These are phyloP conservation scores for Tokudaia muenninki DNA, from an alignment of 2,797 vertebrate species.

Conservation along the genomic window DNA sequence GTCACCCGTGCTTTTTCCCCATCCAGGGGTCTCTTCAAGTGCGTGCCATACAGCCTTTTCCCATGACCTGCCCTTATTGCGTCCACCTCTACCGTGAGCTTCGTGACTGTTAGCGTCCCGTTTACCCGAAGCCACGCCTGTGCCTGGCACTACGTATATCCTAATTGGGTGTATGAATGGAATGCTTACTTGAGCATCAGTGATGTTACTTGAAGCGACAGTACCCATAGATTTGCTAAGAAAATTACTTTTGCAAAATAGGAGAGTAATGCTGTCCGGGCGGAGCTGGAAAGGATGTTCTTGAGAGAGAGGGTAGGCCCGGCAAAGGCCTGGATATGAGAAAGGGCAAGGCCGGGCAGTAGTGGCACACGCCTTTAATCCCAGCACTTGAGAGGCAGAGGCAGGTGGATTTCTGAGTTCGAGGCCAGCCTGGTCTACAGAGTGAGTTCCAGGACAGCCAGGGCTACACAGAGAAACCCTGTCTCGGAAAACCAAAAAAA, in stretches of 20 bases:
- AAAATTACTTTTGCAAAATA: not conserved
- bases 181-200: constrained; percentile 20
- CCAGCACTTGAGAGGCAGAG: too few relatives aligned
- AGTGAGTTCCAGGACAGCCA: too few relatives aligned
- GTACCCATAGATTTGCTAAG: not conserved
- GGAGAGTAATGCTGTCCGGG: not conserved
- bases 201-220: not conserved
- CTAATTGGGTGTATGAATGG: not conserved
- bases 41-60: not conserved
- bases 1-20: not conserved
- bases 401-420: too few relatives aligned
- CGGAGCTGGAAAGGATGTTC: not conserved
- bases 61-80: not conserved
- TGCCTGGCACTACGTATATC: not conserved
- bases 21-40: not conserved
- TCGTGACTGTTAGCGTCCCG: not conserved
- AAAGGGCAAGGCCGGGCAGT: not conserved
- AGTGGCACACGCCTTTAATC: too few relatives aligned
- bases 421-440: too few relatives aligned
- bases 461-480: too few relatives aligned
- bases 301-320: not conserved
- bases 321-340: not conserved
- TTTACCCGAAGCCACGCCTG: not conserved
- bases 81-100: not conserved
- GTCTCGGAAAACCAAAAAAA: too few relatives aligned